Base-by-base conservation (phyloP, 92 coral and sea anemone genomes). In the Epizoanthus illoricatus region DNA sequence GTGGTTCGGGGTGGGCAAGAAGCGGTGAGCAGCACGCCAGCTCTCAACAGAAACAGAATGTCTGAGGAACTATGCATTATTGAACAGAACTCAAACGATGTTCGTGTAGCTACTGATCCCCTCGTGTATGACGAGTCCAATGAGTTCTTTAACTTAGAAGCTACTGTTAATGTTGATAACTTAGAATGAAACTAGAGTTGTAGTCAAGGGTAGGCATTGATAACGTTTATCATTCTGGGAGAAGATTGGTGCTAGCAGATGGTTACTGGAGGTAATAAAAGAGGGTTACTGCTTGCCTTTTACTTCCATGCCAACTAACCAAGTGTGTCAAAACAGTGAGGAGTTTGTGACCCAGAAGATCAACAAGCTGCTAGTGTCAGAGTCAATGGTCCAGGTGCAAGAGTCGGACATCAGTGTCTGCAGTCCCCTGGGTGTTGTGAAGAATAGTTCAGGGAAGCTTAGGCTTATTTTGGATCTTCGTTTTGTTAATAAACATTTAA, bases 221-320 rank as follows among this genome's bases (percentile, higher is more conserved):
- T 23, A 83, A 62, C 62, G 79, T 79, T 71, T 87, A 23, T 67
- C 59, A 60, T 83, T 83, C 69, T 83, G 87, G 90, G 81, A 75
- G 64, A 57, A 16, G 72, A 88, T 88, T 85, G 88, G 88, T n/a
- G 84, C 86, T 65, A 74, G 79, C 74, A 54, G 71, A 7, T 89
- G 92, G 92, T 62, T 89, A 8, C 81, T 85, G 3, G 80, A 80
- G 21, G 84, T 88, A 7, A 72, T 88, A 40, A 19, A 61, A 7
- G 73, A 79, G 4, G 90, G 90, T 64, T 81, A 86, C 68, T 81
- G 86, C 82, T 81, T 81, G 74, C 86, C 90, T 64, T 87, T 87
- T 82, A 70, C 75, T 28, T 81, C 71, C 21, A 71, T 65, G 57
- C 90, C 90, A n/a, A 12, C 19, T 39, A 41, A 4, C 59, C 75